These are phyloP conservation scores for Brachypteracias leptosomus DNA, from an alignment of 2,113 vertebrate genomes.

Conservation along the genomic window DNA sequence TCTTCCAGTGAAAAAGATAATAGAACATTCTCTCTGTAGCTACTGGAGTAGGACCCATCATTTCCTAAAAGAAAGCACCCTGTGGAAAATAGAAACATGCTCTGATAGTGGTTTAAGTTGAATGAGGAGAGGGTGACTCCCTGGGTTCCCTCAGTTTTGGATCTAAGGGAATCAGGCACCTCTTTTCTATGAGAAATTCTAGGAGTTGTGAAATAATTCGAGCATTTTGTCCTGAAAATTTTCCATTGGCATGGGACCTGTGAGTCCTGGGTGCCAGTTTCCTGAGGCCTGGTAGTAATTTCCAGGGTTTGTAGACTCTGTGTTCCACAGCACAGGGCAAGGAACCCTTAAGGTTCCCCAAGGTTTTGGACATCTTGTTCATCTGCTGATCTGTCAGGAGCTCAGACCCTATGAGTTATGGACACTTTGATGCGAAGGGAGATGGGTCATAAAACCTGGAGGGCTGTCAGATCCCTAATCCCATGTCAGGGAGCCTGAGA, in stretches of 20 bases:
- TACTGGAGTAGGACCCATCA: background rate
- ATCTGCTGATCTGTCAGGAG: background rate
- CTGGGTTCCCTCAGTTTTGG: background rate
- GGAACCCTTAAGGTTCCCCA: background rate
- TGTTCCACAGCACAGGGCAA: fast-evolving
- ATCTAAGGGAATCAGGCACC: background rate
- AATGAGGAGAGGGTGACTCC: background rate
- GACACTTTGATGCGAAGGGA: background rate
- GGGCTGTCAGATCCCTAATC: background rate
- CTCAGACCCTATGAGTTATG: background rate
- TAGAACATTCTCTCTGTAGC: background rate
- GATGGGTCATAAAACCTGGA: background rate
- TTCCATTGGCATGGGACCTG: background rate
- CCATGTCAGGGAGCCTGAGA: background rate
- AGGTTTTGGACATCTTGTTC: background rate
- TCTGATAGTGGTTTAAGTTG: background rate
- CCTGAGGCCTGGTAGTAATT: background rate
- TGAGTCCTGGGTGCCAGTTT: background rate
- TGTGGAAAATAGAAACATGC: background rate
- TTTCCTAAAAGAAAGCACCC: background rate
- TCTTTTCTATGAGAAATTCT: background rate
- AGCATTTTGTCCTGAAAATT: background rate
- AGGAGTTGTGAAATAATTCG: background rate
- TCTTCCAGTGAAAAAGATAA: background rate
- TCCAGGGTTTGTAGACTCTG: background rate